A percentile compares a stretch with the other conserved stretches of the same genome.
Evolutionary conservation across 2,113 vertebrate species (phyloP).

Genomic region (Zosterops borbonicus): DNA sequence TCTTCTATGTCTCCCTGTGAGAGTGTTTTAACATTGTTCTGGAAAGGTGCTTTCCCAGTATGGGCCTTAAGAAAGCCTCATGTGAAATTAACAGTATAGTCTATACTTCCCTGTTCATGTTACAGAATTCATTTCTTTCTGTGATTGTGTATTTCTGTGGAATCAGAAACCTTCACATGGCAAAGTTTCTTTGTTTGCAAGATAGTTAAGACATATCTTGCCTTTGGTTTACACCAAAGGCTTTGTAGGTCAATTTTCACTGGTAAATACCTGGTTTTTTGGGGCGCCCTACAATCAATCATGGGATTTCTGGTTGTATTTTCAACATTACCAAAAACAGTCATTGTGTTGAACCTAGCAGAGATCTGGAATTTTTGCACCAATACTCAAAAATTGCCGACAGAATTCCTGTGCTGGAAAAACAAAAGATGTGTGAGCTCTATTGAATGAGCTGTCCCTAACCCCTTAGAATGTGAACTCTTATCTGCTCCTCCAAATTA

Average conservation of each 20-base stretch:
- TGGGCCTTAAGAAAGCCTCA: not conserved
- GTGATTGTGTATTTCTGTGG: not conserved
- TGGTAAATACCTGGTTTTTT: not conserved
- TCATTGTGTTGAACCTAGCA: not conserved
- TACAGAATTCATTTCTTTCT: not conserved
- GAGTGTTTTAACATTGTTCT: not conserved
- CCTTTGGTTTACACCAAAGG: not conserved
- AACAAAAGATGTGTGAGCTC: not conserved
- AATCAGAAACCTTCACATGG: rapidly evolving
- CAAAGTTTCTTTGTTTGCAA: not conserved
- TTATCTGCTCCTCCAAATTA: not conserved
- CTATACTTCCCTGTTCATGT: not conserved
- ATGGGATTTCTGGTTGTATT: not conserved
- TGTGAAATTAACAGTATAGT: not conserved
- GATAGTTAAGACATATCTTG: not conserved
- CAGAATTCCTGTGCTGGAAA: not conserved
- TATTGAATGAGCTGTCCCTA: not conserved
- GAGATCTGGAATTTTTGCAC: not conserved
- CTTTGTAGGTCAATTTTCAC: not conserved
- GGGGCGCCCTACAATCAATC: not conserved
- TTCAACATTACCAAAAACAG: not conserved
- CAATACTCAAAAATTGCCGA: not conserved
- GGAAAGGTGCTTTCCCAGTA: not conserved
- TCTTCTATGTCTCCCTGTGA: not conserved
- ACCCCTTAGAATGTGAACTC: not conserved